Evolutionary conservation across 1,140 invertebrate genomes (phyloP), one percentile per base, ranked within the genome.

Genomic region (Pogonomyrmex californicus): DNA sequence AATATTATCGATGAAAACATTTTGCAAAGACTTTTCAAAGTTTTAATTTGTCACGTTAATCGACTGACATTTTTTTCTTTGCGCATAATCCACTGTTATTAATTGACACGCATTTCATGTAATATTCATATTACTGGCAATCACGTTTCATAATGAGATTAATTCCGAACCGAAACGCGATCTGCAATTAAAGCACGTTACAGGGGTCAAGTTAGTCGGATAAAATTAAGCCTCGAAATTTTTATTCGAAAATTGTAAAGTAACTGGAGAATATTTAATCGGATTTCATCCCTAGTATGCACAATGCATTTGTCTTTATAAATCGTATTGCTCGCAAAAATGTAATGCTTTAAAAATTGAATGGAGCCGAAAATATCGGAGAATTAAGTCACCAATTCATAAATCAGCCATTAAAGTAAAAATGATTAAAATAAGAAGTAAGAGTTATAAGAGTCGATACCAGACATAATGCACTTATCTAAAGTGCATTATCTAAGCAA

Each of bases 91-190:
- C 62, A 65, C 47, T 62, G 88, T 91, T 85, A 88, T 90, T 91
- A 92, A 91, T 91, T 91, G 86, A 91, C 89, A 91, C 85, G 86
- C 89, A 83, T 92, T 79, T 89, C 76, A 7, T 77, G 41, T 68
- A 68, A 86, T 83, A 86, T 86, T 54, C 38, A 62, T 56, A 38
- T 71, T 65, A 63, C 68, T 63, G 68, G 66, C 86, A 87, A 91
- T 91, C 86, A 91, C 58, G 44, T 47, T 23, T 81, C 86, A 91
- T 86, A 88, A 91, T 91, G 78, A 91, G 79, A 91, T 91, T 88
- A 90, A 91, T 91, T 87, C 47, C 70, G 54, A 56, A 33, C 30
- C 56, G 71, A 79, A 73, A 75, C 70, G 51, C 56, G 38, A 73
- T 62, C 63, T 76, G 78, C 79, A 75, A 75, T 83, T 75, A 62